Percentiles rank a stretch among this genome's conserved stretches.
phyloP scores from a whole-genome alignment of 1,140 invertebrate species.

The Eriocheir sinensis region DNA sequence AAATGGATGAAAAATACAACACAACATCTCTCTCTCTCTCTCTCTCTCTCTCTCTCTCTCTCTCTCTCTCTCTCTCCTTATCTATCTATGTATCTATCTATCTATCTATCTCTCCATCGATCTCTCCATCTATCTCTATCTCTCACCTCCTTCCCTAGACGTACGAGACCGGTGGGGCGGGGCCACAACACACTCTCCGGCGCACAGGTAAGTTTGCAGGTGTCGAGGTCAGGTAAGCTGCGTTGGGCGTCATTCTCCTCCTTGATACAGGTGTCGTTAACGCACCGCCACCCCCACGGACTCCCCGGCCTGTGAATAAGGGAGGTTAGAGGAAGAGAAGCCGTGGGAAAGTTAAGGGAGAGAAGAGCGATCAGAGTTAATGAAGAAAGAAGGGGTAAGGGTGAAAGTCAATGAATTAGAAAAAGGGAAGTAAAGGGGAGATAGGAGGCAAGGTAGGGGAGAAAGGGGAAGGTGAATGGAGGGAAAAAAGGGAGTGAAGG shows the following conservation, averaged over 20 bases:
- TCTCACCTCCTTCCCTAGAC: conserved; percentile 30
- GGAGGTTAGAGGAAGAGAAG: not conserved
- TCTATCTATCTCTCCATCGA: not conserved
- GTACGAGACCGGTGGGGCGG: conserved; percentile 36
- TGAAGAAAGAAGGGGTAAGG: no score
- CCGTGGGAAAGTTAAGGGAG: not conserved
- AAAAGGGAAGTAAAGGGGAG: not conserved
- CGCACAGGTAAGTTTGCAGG: conserved; percentile 60
- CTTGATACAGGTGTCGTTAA: conserved; percentile 53
- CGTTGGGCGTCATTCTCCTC: not conserved
- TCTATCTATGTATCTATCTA: not conserved
- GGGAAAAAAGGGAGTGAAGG: not conserved
- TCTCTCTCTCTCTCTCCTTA: not conserved
- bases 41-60: not conserved
- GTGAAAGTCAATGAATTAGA: no score
- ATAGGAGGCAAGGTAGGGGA: not conserved
- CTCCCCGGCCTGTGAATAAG: not conserved
- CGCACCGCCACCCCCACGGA: conserved; percentile 64
- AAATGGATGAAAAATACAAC: no score
- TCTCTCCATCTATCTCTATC: no score
- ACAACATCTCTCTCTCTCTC: not conserved
- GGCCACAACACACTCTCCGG: conserved; percentile 32
- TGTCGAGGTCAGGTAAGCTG: conserved; percentile 36
- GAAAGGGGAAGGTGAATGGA: not conserved
- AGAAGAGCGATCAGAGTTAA: not conserved